phyloP scores from a whole-genome alignment of 2,113 vertebrate genomes.

The Odobenus rosmarus region DNA sequence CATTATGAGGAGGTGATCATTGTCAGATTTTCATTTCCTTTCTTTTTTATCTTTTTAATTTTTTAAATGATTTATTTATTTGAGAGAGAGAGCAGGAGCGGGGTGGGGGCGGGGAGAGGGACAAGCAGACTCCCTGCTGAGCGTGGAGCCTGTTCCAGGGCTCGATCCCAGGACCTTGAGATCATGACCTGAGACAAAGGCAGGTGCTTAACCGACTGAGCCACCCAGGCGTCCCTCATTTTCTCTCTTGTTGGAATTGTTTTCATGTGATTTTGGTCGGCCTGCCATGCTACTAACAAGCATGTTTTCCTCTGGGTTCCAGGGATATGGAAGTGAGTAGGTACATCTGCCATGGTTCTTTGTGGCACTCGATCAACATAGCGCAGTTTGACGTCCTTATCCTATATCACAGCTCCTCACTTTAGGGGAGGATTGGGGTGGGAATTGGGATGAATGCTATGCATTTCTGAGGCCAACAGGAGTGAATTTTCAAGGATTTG shows the following conservation, averaged over 20 bases:
- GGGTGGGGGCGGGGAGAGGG: no score
- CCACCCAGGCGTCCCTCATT: not conserved
- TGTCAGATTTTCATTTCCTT: not conserved
- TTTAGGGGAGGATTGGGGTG: not conserved
- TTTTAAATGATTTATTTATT: not conserved
- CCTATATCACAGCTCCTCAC: not conserved
- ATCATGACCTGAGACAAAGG: not conserved
- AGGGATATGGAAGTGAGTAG: not conserved
- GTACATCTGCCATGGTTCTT: not conserved
- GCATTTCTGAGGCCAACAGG: not conserved
- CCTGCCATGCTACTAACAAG: not conserved
- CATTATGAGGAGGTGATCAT: accelerated
- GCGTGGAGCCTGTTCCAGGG: not conserved
- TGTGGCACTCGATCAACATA: not conserved
- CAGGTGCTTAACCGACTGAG: not conserved
- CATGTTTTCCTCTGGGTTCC: not conserved
- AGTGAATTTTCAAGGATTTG: not conserved
- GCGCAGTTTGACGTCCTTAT: not conserved
- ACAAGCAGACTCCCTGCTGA: not conserved
- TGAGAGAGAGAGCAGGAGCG: not conserved
- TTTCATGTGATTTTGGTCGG: not conserved
- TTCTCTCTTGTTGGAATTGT: not conserved
- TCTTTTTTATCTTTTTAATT: no score
- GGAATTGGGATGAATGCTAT: no score
- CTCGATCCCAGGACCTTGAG: not conserved